Evolutionary conservation across 1,140 invertebrate species (phyloP).

Genomic region (Diorhabda sublineata): DNA sequence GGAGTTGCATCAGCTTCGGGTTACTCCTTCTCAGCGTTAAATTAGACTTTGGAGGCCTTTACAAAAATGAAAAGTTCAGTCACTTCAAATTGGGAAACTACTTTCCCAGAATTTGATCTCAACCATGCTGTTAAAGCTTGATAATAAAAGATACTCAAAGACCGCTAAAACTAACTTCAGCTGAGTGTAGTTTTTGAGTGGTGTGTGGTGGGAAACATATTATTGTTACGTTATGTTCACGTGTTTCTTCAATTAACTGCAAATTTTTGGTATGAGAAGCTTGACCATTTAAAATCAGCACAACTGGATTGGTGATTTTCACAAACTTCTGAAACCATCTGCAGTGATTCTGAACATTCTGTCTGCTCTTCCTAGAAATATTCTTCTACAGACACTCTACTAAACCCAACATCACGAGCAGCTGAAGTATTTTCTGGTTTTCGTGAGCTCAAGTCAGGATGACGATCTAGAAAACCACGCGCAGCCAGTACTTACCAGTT

Average conservation of each 20-base stretch:
- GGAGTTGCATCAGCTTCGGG: too few species aligned
- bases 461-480: constrained; percentile 36
- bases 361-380: too few species aligned
- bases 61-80: too few species aligned
- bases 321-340: too few species aligned
- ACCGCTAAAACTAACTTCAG: not conserved
- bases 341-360: too few species aligned
- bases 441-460: constrained; percentile 36
- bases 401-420: constrained; percentile 40
- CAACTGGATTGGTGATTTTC: too few species aligned
- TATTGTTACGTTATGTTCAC: not conserved
- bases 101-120: too few species aligned
- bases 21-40: too few species aligned
- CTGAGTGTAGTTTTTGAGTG: not conserved
- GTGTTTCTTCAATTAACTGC: not conserved
- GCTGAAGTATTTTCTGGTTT: constrained; percentile 42
- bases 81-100: too few species aligned
- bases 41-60: too few species aligned
- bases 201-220: not conserved
- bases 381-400: constrained; percentile 24
- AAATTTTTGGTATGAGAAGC: not conserved
- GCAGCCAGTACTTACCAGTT: constrained; percentile 29
- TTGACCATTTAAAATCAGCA: not conserved
- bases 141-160: not conserved
- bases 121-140: not conserved